Base-by-base conservation (phyloP, 2,888 invertebrate species). In the Drosophila macrospina region DNA sequence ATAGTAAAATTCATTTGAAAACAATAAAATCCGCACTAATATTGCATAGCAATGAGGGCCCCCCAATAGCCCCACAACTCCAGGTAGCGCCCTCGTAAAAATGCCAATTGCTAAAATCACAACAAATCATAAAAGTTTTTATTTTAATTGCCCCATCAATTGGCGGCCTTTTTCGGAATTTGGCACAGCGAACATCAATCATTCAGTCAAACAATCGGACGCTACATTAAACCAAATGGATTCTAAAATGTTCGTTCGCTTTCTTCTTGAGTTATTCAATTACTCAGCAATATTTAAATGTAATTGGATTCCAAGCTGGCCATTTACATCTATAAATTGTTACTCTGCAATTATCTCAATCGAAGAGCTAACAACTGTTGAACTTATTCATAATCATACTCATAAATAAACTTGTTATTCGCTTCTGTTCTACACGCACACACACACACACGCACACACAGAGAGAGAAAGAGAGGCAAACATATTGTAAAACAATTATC, bases 401-500 rank as follows among this genome's bases (percentile, higher is more conserved):
- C 66, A 67, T 70, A 68, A 85, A 82, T 62, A 69, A 66, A 68
- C 60, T 64, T 64, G 65, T 54, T 69, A 30, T 20, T 51, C 50
- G 47, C 60, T 36, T 15, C 41, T 45, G 36, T 51, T 55, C 39
- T 7, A 32, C 39, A 32, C 37, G 10, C 37, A 36, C 37, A 20
- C 28, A 13, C 26, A 24, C 8, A 30, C 59, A 54, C 6, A n/a
- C n/a, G n/a, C n/a, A n/a, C n/a, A n/a, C n/a, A n/a, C n/a, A n/a
- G n/a, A n/a, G n/a, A n/a, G n/a, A n/a, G n/a, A n/a, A n/a, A n/a
- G n/a, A 32, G 26, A 26, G 32, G 44, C 60, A 61, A 74, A 74
- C 77, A 75, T 81, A 86, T 88, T 86, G 88, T 88, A 80, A 88
- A 88, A 86, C 86, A 86, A 86, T 88, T 86, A 86, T 86, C 86